Evolutionary conservation across 2,888 invertebrate species (phyloP), one percentile per base, ranked within the genome.

Genomic region (Alloscopus bannaensis): DNA sequence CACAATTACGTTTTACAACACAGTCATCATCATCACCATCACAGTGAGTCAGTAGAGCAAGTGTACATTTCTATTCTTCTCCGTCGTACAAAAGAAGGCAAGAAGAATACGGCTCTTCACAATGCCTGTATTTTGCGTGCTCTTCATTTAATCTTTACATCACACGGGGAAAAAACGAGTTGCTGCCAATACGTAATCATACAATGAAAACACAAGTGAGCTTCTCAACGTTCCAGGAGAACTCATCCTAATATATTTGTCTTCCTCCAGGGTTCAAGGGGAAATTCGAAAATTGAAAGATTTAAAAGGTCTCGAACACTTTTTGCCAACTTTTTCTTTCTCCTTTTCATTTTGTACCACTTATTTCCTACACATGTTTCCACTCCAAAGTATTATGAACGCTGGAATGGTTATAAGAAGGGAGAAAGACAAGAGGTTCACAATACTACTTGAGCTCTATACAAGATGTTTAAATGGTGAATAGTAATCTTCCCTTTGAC

Each of bases 281-380:
- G 52, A 72, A 72, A 64, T 52, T 52, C 28, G 47, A 42, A n/a
- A n/a, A 72, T 64, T 72, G 72, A 72, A 72, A 72, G 72, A 72
- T 72, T 72, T 64, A 72, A 72, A 72, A 62, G 72, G 52, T 64
- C 55, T 50, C 62, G 18, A 13, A 66, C 24, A 64, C 36, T 42
- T 16, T 47, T 47, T 47, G n/a, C 20, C 6, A 36, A 13, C 13
- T 36, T 36, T 36, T 36, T 36, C 36, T 13, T 13, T 36, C 36
- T 36, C 36, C 36, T 13, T 6, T 36, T 13, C 36, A 36, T 36
- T 36, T 6, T 36, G 36, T n/a, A n/a, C n/a, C n/a, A n/a, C n/a
- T n/a, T n/a, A 6, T 36, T 13, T 36, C 36, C 36, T 36, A 8
- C 13, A 36, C 36, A 36, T 36, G 6, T 36, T 36, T 36, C 13